Percentiles rank a stretch among this genome's conserved stretches.
These are phyloP conservation scores for Atrichornis clamosus DNA, from an alignment of 2,113 vertebrate species.

Conservation along the genomic window DNA sequence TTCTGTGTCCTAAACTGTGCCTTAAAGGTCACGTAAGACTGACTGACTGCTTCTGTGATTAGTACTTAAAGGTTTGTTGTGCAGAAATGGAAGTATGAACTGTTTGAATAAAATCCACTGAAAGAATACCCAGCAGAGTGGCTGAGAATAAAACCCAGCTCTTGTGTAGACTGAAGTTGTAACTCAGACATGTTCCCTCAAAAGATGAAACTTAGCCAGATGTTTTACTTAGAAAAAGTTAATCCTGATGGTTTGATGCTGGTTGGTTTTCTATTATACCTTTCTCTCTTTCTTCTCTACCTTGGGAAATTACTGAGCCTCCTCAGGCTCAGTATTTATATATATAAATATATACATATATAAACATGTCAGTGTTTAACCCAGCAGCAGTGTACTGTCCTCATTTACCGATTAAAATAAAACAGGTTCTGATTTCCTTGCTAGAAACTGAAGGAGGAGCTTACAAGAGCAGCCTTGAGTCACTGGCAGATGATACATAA, in stretches of 20 bases:
- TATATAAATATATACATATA: neutral
- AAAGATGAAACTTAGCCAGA: neutral
- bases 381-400: neutral
- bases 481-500: neutral
- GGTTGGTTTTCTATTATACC: fast-evolving
- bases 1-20: neutral
- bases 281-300: neutral
- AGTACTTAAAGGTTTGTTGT: neutral
- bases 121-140: neutral
- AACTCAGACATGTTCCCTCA: neutral
- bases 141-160: neutral
- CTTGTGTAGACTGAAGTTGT: neutral
- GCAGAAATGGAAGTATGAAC: neutral
- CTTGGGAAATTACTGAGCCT: neutral
- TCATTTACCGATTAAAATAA: neutral
- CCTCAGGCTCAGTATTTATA: neutral
- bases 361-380: neutral
- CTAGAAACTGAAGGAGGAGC: neutral
- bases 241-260: neutral
- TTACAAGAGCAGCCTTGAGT: neutral
- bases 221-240: neutral
- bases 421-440: neutral
- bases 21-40: neutral
- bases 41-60: neutral
- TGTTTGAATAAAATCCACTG: neutral